Conservation (phyloP, 2,888 invertebrate genomes). For the Diachrysia chrysitis region DNA sequence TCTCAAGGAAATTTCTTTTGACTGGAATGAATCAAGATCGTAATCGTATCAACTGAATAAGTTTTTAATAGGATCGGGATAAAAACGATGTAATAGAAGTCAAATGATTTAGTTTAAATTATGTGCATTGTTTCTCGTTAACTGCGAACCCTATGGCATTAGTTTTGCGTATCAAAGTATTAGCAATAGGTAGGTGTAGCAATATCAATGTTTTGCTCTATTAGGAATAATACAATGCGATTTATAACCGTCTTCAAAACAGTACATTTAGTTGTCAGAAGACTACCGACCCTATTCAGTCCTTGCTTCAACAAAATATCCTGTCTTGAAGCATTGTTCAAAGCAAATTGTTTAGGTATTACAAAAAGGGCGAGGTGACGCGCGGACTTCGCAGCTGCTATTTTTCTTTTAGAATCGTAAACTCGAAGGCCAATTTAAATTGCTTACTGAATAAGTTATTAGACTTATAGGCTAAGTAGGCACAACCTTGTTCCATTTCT, state of each 20-base stretch:
- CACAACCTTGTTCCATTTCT: not conserved
- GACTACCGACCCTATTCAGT: conserved; percentile 2
- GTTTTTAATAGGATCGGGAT: no score
- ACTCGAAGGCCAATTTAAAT: not conserved
- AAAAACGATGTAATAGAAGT: no score
- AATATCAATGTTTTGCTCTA: not conserved
- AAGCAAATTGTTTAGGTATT: conserved; percentile 12
- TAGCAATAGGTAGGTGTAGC: no score
- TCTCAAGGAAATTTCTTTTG: no score
- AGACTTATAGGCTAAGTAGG: no score
- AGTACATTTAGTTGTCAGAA: not conserved
- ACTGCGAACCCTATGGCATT: no score
- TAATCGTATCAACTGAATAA: no score
- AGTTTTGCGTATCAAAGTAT: no score
- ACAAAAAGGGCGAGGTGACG: not conserved
- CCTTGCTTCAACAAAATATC: conserved; percentile 23
- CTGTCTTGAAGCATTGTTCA: conserved; percentile 12
- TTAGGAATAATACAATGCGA: not conserved
- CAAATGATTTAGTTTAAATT: no score
- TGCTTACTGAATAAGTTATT: not conserved
- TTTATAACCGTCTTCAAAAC: not conserved
- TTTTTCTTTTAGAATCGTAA: not conserved
- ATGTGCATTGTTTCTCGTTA: no score
- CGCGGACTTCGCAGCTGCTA: not conserved
- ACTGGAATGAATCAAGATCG: no score